A percentile compares a stretch with the other conserved stretches of the same genome.
Conservation (phyloP, 37 sponge, comb jelly and placozoan genomes). For the Halichondria panicea region DNA sequence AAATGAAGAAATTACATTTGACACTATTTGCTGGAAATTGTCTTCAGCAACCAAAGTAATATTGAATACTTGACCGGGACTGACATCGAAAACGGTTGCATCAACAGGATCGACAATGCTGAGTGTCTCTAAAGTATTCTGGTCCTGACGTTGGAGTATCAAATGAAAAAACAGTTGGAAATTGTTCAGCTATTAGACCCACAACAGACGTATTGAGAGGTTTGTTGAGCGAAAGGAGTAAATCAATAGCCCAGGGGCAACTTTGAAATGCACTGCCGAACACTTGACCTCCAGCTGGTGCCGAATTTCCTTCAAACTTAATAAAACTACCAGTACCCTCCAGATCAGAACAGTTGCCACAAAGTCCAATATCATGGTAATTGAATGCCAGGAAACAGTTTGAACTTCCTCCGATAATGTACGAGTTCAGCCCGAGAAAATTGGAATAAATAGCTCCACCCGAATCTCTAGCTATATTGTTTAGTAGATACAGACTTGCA, state of each 20-base stretch:
- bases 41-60: conserved; percentile 13
- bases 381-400: conserved; percentile 42
- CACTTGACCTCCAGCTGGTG: conserved; percentile 21
- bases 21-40: conserved; percentile 14
- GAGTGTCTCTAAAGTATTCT: background rate
- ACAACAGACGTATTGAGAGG: background rate
- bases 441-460: conserved; percentile 44
- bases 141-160: background rate
- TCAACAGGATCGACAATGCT: background rate
- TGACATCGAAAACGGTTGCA: background rate
- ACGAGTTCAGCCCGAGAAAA: background rate
- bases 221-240: background rate
- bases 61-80: conserved; percentile 12
- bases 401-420: background rate
- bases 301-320: conserved; percentile 15
- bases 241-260: conserved; percentile 35
- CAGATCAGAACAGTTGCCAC: conserved; percentile 8
- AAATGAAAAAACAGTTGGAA: background rate
- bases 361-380: conserved; percentile 18
- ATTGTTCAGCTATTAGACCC: background rate
- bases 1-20: conserved; percentile 16
- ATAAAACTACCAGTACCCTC: background rate
- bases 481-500: background rate
- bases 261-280: conserved; percentile 37
- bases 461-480: conserved; percentile 14